Percentiles rank a stretch among this genome's conserved stretches.
These are phyloP conservation scores for Orius laevigatus DNA, from an alignment of 1,140 invertebrate genomes.

Conservation along the genomic window DNA sequence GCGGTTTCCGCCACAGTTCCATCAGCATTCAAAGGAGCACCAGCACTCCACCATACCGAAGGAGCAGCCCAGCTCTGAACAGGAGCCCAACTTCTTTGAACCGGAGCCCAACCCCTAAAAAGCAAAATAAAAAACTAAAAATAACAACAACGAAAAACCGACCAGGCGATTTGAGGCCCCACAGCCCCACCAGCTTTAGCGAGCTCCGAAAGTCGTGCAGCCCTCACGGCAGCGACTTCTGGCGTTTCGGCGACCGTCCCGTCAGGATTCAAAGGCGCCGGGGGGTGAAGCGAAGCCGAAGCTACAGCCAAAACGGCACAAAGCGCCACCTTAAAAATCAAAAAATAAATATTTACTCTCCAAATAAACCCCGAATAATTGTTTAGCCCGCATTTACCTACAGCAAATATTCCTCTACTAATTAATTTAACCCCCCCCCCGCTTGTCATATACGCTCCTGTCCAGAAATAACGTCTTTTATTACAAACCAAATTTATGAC, in stretches of 20 bases:
- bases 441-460: too few species aligned
- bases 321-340: too few species aligned
- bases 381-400: too few species aligned
- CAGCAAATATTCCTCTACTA: too few species aligned
- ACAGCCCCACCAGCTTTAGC: constrained; percentile 22
- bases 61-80: constrained; percentile 23
- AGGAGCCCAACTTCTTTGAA: not conserved
- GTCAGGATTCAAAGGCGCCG: constrained; percentile 4
- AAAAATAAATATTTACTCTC: too few species aligned
- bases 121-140: not conserved
- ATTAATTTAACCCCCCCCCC: too few species aligned
- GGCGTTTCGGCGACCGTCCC: constrained; percentile 7
- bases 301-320: too few species aligned
- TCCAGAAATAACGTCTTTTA: too few species aligned
- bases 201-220: constrained; percentile 24
- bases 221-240: constrained; percentile 25
- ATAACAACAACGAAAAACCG: too few species aligned
- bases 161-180: not conserved
- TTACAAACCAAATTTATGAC: too few species aligned
- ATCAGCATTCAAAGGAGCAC: constrained; percentile 22
- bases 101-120: not conserved
- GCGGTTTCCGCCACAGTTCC: constrained; percentile 38
- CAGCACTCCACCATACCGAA: constrained; percentile 17
- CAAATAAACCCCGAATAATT: too few species aligned
- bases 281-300: not conserved